These are phyloP conservation scores for Alouatta caraya DNA, from an alignment of 2,797 vertebrate genomes.

Conservation along the genomic window DNA sequence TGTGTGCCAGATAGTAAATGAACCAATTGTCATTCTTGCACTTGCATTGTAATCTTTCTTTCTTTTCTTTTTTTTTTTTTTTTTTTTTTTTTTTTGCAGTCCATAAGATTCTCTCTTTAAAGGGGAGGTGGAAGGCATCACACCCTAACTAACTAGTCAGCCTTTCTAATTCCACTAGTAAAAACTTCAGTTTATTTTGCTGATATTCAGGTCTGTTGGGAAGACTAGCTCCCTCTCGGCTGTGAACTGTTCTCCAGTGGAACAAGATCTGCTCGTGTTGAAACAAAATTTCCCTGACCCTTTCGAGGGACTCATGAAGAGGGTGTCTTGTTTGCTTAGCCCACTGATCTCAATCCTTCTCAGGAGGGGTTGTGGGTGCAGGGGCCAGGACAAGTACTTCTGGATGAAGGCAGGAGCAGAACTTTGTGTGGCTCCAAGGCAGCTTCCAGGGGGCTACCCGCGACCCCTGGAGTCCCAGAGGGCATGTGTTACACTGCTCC, in stretches of 20 bases:
- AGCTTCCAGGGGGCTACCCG: neutral
- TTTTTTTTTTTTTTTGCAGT: neutral
- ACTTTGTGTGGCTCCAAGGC: neutral
- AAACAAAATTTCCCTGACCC: neutral
- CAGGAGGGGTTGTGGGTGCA: neutral
- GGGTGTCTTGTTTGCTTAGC: too few species aligned
- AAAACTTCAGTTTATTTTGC: neutral
- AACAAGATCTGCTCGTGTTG: neutral
- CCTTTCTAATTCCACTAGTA: neutral
- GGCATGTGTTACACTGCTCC: neutral
- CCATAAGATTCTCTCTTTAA: neutral
- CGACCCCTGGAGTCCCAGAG: neutral
- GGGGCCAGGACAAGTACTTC: neutral
- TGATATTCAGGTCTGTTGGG: neutral
- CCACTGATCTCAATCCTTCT: neutral
- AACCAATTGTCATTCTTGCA: neutral
- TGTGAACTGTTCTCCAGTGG: neutral
- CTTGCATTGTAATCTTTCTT: neutral
- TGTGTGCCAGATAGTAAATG: neutral
- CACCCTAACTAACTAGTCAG: too few species aligned
- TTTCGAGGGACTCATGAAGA: neutral
- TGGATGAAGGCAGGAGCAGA: neutral
- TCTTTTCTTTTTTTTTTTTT: fast-evolving
- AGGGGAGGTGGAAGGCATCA: neutral
- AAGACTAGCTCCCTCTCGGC: neutral